Evolutionary conservation across 2,113 vertebrate species (phyloP).

Genomic region (Otocyon megalotis): DNA sequence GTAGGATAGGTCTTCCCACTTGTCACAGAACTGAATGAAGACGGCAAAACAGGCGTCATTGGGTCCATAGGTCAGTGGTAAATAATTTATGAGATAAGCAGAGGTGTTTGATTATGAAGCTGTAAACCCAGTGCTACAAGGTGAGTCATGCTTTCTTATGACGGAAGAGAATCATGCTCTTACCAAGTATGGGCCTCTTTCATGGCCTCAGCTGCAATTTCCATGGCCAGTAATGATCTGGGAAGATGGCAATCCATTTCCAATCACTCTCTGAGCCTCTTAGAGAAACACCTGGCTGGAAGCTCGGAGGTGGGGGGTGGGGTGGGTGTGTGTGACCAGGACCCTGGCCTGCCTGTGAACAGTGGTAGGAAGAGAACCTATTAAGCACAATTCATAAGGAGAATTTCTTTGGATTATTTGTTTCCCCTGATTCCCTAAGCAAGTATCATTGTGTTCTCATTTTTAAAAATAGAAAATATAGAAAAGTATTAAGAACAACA

Average conservation of each 20-base stretch:
- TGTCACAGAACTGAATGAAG: neutral
- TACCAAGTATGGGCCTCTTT: neutral
- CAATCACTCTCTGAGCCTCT: neutral
- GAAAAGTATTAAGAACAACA: neutral
- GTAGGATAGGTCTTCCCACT: constrained; percentile 75
- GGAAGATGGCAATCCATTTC: neutral
- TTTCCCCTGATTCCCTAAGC: constrained; percentile 13
- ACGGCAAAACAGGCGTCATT: neutral
- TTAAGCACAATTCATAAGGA: neutral
- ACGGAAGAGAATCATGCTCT: neutral
- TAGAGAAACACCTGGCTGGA: neutral
- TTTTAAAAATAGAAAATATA: neutral
- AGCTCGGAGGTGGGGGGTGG: neutral
- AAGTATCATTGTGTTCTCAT: neutral
- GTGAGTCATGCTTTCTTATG: constrained; percentile 32
- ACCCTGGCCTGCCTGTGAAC: neutral
- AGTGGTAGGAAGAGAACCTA: neutral
- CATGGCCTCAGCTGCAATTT: neutral
- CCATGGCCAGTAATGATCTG: neutral
- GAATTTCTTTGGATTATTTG: neutral
- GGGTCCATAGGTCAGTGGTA: neutral
- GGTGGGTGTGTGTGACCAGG: neutral
- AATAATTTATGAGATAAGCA: neutral
- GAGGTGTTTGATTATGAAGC: neutral
- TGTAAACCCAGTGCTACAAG: neutral